These are phyloP conservation scores for Peromyscus californicus DNA, from an alignment of 2,113 vertebrate species.

Conservation along the genomic window DNA sequence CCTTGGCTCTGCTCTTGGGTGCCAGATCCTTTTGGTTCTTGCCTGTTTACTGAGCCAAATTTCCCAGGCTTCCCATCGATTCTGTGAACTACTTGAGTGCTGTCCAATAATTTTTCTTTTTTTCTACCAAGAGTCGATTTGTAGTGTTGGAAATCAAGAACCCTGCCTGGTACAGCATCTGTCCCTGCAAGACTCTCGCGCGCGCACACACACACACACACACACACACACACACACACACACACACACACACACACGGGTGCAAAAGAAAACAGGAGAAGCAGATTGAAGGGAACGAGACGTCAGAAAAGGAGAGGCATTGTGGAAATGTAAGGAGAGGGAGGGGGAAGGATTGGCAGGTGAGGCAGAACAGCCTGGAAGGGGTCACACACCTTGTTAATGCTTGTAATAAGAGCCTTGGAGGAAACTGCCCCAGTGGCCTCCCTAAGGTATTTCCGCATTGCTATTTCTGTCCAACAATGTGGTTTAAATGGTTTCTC, in stretches of 20 bases:
- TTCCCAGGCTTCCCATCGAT: conserved; percentile 66
- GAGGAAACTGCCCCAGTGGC: conserved; percentile 56
- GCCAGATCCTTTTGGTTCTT: conserved; percentile 50
- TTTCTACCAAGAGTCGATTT: conserved; percentile 68
- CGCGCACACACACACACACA: no score
- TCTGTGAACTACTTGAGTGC: conserved; percentile 63
- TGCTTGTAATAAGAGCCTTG: conserved; percentile 53
- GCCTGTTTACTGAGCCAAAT: conserved; percentile 60
- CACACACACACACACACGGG: no score
- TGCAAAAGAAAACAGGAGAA: not conserved
- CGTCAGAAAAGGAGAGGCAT: not conserved
- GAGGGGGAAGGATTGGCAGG: not conserved
- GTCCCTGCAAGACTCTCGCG: conserved; percentile 42
- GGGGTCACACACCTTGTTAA: conserved; percentile 62
- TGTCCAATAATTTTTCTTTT: conserved; percentile 33
- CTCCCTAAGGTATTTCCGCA: conserved; percentile 66
- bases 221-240: no score
- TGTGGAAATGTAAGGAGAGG: not conserved
- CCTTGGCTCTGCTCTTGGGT: conserved; percentile 57
- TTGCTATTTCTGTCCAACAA: conserved; percentile 72
- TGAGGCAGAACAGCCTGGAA: not conserved
- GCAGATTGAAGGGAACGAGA: not conserved
- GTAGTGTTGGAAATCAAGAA: conserved; percentile 75
- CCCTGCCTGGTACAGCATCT: conserved; percentile 73
- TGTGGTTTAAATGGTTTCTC: conserved; percentile 57